phyloP scores from a whole-genome alignment of 2,797 vertebrate species.

The Pagetopsis macropterus region DNA sequence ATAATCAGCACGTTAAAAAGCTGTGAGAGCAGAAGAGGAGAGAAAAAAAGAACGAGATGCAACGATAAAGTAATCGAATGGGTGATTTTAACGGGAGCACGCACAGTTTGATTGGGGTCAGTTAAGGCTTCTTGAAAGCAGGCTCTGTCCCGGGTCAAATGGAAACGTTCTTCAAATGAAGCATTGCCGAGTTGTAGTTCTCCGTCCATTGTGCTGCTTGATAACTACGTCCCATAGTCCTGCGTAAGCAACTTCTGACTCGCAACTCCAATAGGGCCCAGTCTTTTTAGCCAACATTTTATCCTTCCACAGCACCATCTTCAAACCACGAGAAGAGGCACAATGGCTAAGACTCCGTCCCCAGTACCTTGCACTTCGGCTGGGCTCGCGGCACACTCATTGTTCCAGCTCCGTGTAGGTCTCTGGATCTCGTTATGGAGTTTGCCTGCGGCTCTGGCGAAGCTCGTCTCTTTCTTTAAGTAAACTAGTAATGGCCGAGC shows the following conservation, averaged over 20 bases:
- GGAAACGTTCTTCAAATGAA: constrained; percentile 47
- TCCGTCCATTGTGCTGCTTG: constrained; percentile 22
- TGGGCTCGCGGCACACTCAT: background rate
- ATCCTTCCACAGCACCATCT: constrained; percentile 11
- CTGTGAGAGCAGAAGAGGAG: constrained; percentile 56
- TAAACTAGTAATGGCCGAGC: constrained; percentile 86
- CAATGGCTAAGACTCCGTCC: constrained; percentile 11
- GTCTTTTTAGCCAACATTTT: constrained; percentile 19
- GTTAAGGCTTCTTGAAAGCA: constrained; percentile 45
- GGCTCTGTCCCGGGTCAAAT: constrained; percentile 28
- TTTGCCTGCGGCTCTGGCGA: constrained; percentile 56
- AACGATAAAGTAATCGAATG: constrained; percentile 66
- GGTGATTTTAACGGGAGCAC: constrained; percentile 47
- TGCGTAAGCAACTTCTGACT: constrained; percentile 4
- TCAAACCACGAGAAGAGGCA: constrained; percentile 15
- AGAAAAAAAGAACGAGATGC: constrained; percentile 42
- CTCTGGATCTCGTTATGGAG: constrained; percentile 50
- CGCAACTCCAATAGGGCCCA: constrained; percentile 7
- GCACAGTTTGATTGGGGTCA: constrained; percentile 68
- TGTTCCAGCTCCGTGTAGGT: constrained; percentile 20
- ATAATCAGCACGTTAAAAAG: constrained; percentile 77
- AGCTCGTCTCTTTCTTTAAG: constrained; percentile 86
- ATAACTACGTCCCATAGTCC: background rate
- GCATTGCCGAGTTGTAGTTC: background rate
- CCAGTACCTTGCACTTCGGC: background rate